Base-by-base conservation (phyloP, 2,888 invertebrate genomes). In the Habrosyne pyritoides region DNA sequence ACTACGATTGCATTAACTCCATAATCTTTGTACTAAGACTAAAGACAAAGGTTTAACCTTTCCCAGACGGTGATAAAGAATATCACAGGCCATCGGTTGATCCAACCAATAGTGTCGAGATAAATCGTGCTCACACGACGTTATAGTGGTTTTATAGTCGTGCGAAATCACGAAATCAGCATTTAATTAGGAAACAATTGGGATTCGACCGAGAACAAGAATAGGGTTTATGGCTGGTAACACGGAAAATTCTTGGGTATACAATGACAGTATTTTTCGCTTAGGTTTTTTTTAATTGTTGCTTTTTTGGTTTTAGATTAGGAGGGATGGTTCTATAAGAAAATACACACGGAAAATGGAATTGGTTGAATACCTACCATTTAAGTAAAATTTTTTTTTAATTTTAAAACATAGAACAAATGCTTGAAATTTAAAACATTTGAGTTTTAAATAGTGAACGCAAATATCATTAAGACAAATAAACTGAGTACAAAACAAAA, bases 71-170 rank as follows among this genome's bases (percentile, higher is more conserved):
- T 10, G 10, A 28, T 50, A 21, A 12, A 28, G 10, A 18, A 28
- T 50, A 50, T 50, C 50, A 10, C 10, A 30, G 28, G 50, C 0
- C 21, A 50, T 50, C 50, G 10, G 14, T 22, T 28, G 50, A 28
- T 50, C 21, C 28, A 49, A 18, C 49, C 50, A 28, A 28, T 28
- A 28, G 28, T 21, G 28, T 50, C 18, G 10, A 50, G 50, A 50
- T 50, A 50, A 50, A 30, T 28, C 28, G 26, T 21, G 50, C 28
- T 21, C 50, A 14, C 50, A 50, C 28, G 50, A 48, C 14, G 22
- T 10, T 49, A 12, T n/a, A 36, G 33, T 14, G 2, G 14, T 36
- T 36, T 6, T 42, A 42, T 42, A 42, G 42, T 18, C 42, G 42
- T 42, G 42, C 7, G 42, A 42, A 42, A 42, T 18, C 42, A 42